Base-by-base conservation (phyloP, 2,113 vertebrate species). In the Gambusia holbrooki region DNA sequence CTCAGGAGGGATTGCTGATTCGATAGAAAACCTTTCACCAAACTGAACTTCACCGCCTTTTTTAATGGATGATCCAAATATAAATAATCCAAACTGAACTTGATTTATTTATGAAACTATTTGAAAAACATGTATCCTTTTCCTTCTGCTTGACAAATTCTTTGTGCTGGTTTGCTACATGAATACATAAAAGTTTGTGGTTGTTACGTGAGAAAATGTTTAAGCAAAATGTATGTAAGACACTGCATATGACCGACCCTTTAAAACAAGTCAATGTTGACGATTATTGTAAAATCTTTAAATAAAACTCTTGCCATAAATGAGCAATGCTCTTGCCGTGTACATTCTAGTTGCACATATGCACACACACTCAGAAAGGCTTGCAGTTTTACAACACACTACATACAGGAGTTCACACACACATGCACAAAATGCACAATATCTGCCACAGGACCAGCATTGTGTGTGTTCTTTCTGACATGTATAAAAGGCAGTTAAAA, bases 381-480 rank as follows among this genome's bases (percentile, higher is more conserved):
- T 25, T 58, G 10, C 51, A n/a, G 51, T 25, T 58, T 58, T 58
- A n/a, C 51, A 58, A n/a, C 51, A 58, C 51, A n/a, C 25, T 58
- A 58, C 25, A 58, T 25, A 10, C 25, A 58, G 51, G 22, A n/a
- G 25, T 40, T 65, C 70, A 73, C 73, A 67, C 28, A 79, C 78
- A 89, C 77, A 71, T 17, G 13, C 35, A 89, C 77, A 72, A 19
- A 28, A 62, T 78, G 62, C 86, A 93, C 88, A 92, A 92, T 87
- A 76, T 85, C 85, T 71, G 80, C 74, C 77, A 63, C 84, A 62
- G 81, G 85, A 87, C 84, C 33, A 89, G 82, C 91, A 89, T 93
- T 93, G 93, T 89, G 86, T 91, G 88, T 93, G 87, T 91, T 92
- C 87, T 90, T 87, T 92, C 87, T 89, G 88, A 89, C 90, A 82